phyloP scores from a whole-genome alignment of 2,113 vertebrate species.

The Aramus guarauna region DNA sequence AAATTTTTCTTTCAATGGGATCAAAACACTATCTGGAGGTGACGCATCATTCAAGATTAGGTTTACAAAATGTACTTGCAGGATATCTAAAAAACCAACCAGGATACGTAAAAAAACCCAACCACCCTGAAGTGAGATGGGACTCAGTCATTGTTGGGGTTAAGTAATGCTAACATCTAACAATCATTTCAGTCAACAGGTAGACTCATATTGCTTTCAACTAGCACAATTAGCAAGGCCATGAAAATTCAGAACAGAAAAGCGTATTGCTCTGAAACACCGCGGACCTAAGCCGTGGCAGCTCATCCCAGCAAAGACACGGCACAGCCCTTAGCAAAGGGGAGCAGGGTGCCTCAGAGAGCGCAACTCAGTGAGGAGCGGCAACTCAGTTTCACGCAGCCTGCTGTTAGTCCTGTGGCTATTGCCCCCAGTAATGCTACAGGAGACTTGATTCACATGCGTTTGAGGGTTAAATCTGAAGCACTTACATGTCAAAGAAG shows the following conservation, averaged over 20 bases:
- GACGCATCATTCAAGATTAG: background rate
- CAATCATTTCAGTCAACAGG: background rate
- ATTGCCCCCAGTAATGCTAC: background rate
- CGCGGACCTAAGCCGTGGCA: background rate
- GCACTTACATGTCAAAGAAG: background rate
- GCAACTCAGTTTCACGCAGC: background rate
- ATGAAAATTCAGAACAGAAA: background rate
- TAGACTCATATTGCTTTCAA: background rate
- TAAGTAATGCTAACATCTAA: background rate
- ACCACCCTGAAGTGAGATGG: background rate
- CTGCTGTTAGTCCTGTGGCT: background rate
- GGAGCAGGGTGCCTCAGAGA: background rate
- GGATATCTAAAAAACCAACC: background rate
- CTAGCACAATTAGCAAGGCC: background rate
- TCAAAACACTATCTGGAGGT: background rate
- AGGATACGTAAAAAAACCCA: background rate
- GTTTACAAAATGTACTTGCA: background rate
- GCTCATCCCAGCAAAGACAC: background rate
- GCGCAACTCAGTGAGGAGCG: background rate
- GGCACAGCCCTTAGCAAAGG: fast-evolving
- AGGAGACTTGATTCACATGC: background rate
- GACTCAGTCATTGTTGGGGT: background rate
- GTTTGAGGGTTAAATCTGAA: background rate
- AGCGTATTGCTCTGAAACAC: background rate
- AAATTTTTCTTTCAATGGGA: background rate